phyloP scores from a whole-genome alignment of 2,888 invertebrate genomes.

The Rhogogaster chlorosoma region DNA sequence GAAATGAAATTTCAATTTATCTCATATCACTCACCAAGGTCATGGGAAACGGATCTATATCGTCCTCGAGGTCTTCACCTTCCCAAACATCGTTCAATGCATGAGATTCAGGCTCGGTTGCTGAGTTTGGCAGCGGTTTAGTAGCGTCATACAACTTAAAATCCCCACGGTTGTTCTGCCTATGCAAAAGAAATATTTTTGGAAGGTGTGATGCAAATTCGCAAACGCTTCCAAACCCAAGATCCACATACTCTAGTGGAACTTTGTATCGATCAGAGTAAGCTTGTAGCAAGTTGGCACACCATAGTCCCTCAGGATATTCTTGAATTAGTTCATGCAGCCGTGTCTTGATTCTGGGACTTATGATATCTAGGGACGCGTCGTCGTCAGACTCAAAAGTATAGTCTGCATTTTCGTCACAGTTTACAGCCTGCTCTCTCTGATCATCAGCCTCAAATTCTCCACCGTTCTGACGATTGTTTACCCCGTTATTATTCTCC shows the following conservation, averaged over 20 bases:
- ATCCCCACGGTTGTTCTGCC: slow-evolving; percentile 61
- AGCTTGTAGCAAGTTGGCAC: slow-evolving; percentile 67
- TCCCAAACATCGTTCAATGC: slow-evolving; percentile 48
- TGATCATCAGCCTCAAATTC: neutral
- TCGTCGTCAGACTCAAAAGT: slow-evolving; percentile 24
- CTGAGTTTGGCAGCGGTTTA: slow-evolving; percentile 49
- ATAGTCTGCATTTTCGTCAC: slow-evolving; percentile 4
- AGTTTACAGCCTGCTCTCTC: neutral
- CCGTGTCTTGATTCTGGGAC: slow-evolving; percentile 61
- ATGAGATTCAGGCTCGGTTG: neutral
- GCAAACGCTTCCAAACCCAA: slow-evolving; percentile 71
- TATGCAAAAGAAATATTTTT: slow-evolving; percentile 67
- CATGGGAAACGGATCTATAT: slow-evolving; percentile 65
- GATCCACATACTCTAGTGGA: slow-evolving; percentile 66
- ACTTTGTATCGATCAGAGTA: slow-evolving; percentile 67
- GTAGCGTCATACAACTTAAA: slow-evolving; percentile 65
- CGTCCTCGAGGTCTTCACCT: slow-evolving; percentile 59
- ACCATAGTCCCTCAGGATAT: slow-evolving; percentile 72
- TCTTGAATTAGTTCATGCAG: slow-evolving; percentile 68
- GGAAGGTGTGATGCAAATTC: slow-evolving; percentile 68
- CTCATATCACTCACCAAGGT: slow-evolving; percentile 62
- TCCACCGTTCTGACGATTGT: neutral
- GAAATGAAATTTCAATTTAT: slow-evolving; percentile 4
- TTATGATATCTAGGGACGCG: slow-evolving; percentile 59
- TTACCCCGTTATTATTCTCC: neutral